Evolutionary conservation across 2,797 vertebrate genomes (phyloP), one percentile per base, ranked within the genome.

Genomic region (Gallinago solitaria): DNA sequence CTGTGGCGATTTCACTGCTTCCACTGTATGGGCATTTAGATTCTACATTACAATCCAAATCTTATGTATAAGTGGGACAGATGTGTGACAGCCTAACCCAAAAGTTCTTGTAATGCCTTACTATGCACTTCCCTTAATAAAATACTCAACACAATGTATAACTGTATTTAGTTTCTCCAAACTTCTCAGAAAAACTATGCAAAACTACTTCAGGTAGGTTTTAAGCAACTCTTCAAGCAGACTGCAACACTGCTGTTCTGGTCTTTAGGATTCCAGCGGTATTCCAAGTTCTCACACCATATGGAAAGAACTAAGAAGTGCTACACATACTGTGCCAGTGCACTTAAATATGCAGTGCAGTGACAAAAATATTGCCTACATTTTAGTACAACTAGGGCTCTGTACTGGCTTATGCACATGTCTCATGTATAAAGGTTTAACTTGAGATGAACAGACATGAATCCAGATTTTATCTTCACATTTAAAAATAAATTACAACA

Each of bases 81-180:
- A 47, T 4, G 19, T 3, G 5, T 2, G 39, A 74, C 47, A 65
- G 50, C 15, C 43, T 27, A 24, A 78, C 4, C 37, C 61, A 65
- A 69, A 86, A 78, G 13, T 59, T 51, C 47, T 32, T 63, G 6
- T 4, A 54, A 7, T 7, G 9, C 12, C 30, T 65, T 76, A 74
- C 21, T 69, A 24, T 2, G 3, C 10, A 33, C 0, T 0, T 17
- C 11, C 27, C 41, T 64, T 65, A 59, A 56, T 4, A 63, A 51
- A 83, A 80, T 24, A 48, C 14, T 24, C 11, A 83, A 37, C 9
- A 14, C 4, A 14, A 6, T 4, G 61, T 56, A 2, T 2, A 64
- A 4, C 11, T 61, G 0, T 16, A 12, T 48, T 82, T 47, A 63
- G 11, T 35, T 78, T 75, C 54, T 68, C 17, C 32, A 51, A 59